A percentile compares a stretch with the other conserved stretches of the same genome.
Conservation (phyloP, 2,113 vertebrate genomes). For the Gopherus evgoodei region DNA sequence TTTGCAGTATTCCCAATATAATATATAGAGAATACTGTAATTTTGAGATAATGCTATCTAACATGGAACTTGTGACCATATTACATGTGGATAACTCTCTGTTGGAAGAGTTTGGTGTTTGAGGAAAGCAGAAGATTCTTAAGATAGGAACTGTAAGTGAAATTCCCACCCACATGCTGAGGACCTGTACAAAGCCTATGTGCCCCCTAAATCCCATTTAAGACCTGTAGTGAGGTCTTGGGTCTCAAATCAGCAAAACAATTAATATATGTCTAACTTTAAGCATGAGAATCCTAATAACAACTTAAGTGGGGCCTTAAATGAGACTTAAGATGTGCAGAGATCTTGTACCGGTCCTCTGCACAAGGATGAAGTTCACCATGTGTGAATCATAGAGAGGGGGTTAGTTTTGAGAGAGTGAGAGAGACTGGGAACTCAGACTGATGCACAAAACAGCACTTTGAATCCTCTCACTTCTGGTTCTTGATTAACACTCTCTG, state of each 20-base stretch:
- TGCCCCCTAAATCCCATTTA: not conserved
- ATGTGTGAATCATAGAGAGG: rapidly evolving
- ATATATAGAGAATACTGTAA: not conserved
- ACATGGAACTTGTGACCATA: not conserved
- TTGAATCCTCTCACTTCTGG: not conserved
- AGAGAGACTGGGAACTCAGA: not conserved
- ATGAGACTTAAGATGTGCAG: not conserved
- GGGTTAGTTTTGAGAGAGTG: not conserved
- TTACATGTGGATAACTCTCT: rapidly evolving
- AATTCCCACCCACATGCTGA: not conserved
- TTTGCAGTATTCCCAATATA: not conserved
- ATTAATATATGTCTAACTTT: not conserved
- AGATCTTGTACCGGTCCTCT: not conserved
- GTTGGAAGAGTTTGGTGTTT: not conserved
- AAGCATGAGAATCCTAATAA: not conserved
- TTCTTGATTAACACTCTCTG: not conserved
- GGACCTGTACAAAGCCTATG: not conserved
- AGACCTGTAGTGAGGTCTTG: not conserved
- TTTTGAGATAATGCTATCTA: not conserved
- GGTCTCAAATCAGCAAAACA: rapidly evolving
- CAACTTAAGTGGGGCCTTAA: not conserved
- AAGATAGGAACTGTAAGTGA: not conserved
- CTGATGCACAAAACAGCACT: not conserved
- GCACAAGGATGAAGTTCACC: not conserved
- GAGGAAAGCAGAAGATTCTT: not conserved